Base-by-base conservation (phyloP, 2,113 vertebrate species). In the Semnornis frantzii region DNA sequence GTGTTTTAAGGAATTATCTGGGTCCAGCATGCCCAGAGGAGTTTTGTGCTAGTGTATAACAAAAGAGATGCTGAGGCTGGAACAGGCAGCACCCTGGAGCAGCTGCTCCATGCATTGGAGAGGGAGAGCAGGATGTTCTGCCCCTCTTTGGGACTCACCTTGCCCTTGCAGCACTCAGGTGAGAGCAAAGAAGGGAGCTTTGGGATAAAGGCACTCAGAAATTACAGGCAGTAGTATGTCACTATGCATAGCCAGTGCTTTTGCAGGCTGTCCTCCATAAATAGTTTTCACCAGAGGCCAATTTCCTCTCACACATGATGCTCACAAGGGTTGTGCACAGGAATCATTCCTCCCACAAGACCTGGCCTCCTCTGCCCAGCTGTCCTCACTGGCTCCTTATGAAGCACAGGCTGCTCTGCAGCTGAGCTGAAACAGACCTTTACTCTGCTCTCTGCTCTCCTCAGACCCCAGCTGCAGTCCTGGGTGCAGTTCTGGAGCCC, bases 1-100 rank as follows among this genome's bases (percentile, higher is more conserved):
- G 66, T 63, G 31, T 96, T 97, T 85, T 96, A 88, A 92, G 73
- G 79, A 83, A 88, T 93, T 95, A 63, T 91, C 91, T 73, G 54
- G 65, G 94, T 84, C 70, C 82, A 81, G 54, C 11, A 3, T 73
- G 31, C 74, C 96, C 60, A 50, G 74, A 60, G 91, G 89, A 95
- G 44, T 33, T 89, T 87, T 75, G 59, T 82, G 73, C 33, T 95
- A 34, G 93, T 85, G 89, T 91, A 55, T 70, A 91, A 78, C 76
- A 93, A 93, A 83, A 64, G 76, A 93, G 71, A 80, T 75, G 83
- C 39, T 44, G 79, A 87, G 52, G 50, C 79, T 85, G 94, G 85
- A 91, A 33, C 64, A 83, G 62, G 72, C 73, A 95, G 89, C 69
- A 23, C 89, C 93, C 90, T 91, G 86, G 79, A 92, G 95, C 93